Evolutionary conservation across 2,797 vertebrate species (phyloP).

Genomic region (Vultur gryphus): DNA sequence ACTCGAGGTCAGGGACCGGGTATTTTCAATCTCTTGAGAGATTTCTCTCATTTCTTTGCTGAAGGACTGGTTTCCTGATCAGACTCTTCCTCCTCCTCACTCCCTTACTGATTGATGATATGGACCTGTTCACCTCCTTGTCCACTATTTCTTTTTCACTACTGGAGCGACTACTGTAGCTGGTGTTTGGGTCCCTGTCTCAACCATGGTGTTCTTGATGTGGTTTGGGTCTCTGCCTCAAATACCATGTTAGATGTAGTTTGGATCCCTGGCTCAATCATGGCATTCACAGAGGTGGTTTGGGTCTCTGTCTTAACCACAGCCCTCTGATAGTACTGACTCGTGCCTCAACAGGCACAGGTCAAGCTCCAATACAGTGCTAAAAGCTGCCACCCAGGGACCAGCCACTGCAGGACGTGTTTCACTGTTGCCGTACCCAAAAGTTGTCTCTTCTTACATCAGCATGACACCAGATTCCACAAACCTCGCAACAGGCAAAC

Average conservation of each 20-base stretch:
- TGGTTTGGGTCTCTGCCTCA: not conserved
- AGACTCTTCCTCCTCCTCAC: not conserved
- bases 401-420: not conserved
- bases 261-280: accelerated
- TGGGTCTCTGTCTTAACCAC: not conserved
- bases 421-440: not conserved
- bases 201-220: not conserved
- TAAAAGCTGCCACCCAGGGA: not conserved
- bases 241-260: not conserved
- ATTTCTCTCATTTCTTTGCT: not conserved
- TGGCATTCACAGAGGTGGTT: not conserved
- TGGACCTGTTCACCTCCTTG: not conserved
- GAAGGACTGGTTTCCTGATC: not conserved
- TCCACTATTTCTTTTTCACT: not conserved
- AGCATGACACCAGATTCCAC: not conserved
- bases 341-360: not conserved
- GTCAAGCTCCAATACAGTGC: not conserved
- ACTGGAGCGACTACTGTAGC: not conserved
- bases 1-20: not conserved
- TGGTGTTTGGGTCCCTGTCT: not conserved
- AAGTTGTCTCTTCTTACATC: not conserved
- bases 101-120: not conserved
- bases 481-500: not conserved
- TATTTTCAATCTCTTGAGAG: not conserved
- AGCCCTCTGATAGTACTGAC: not conserved